Percentiles rank a stretch among this genome's conserved stretches.
Conservation (phyloP, 2,888 invertebrate species). For the Clanis bilineata region DNA sequence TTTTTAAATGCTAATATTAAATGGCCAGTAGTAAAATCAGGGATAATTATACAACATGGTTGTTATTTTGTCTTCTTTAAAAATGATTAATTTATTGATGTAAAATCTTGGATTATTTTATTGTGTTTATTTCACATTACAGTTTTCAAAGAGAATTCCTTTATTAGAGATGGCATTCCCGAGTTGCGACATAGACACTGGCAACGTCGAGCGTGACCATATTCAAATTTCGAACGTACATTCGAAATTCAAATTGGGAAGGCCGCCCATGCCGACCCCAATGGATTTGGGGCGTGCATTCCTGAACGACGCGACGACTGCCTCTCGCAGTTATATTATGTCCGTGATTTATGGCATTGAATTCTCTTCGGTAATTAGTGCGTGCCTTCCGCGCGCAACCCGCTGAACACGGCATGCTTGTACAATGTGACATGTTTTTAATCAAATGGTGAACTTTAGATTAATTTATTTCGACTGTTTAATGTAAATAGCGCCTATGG, state of each 20-base stretch:
- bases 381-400: conserved; percentile 62
- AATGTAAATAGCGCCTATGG: no score
- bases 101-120: background rate
- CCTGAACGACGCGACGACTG: conserved; percentile 64
- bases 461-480: conserved; percentile 25
- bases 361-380: conserved; percentile 81
- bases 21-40: background rate
- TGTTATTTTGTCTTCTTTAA: background rate
- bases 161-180: background rate
- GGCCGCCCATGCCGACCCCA: conserved; percentile 29
- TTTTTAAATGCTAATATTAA: background rate
- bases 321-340: conserved; percentile 74
- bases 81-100: background rate
- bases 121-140: background rate
- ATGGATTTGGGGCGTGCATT: conserved; percentile 73
- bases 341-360: conserved; percentile 80
- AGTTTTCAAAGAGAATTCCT: background rate
- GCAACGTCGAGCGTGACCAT: conserved; percentile 20
- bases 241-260: conserved; percentile 60
- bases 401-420: conserved; percentile 28
- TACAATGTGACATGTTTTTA: conserved; percentile 23
- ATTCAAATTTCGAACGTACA: conserved; percentile 36
- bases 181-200: background rate
- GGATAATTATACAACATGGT: no score
- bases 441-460: conserved; percentile 2